phyloP scores from a whole-genome alignment of 2,888 invertebrate species.

The Acleris holmiana region DNA sequence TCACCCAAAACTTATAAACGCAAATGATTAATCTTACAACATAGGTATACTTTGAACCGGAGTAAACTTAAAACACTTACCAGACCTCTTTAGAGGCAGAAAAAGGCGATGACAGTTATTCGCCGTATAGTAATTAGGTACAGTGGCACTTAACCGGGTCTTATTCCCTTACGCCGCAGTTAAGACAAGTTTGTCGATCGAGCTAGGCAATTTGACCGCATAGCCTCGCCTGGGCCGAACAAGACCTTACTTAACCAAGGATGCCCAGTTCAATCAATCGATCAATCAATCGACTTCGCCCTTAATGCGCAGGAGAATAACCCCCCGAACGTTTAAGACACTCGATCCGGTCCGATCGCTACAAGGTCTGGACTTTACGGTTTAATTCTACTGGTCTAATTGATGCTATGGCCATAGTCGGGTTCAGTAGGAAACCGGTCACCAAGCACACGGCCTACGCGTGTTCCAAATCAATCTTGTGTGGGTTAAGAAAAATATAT shows the following conservation, averaged over 20 bases:
- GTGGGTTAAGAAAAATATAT: not conserved
- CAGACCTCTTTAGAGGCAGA: constrained; percentile 16
- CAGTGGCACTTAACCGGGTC: constrained; percentile 21
- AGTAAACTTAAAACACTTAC: not conserved
- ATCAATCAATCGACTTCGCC: no score
- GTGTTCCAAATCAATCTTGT: not conserved
- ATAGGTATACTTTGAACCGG: not conserved
- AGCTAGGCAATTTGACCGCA: no score
- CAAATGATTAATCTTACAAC: no score
- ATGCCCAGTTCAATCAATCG: no score
- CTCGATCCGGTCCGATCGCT: constrained; percentile 23
- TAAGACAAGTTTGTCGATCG: no score
- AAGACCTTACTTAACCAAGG: no score
- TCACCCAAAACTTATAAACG: no score
- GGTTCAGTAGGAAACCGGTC: constrained; percentile 9
- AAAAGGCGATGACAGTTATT: constrained; percentile 34
- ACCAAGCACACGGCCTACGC: not conserved
- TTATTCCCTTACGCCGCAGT: no score
- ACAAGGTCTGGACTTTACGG: constrained; percentile 31
- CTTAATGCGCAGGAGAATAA: no score
- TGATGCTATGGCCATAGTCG: constrained; percentile 15
- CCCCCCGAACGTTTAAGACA: constrained; percentile 1
- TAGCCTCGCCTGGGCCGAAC: no score
- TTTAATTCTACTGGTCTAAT: constrained; percentile 31
- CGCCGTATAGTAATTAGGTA: constrained; percentile 34